Evolutionary conservation across 2,113 vertebrate genomes (phyloP), one percentile per base, ranked within the genome.

Genomic region (Junco hyemalis): DNA sequence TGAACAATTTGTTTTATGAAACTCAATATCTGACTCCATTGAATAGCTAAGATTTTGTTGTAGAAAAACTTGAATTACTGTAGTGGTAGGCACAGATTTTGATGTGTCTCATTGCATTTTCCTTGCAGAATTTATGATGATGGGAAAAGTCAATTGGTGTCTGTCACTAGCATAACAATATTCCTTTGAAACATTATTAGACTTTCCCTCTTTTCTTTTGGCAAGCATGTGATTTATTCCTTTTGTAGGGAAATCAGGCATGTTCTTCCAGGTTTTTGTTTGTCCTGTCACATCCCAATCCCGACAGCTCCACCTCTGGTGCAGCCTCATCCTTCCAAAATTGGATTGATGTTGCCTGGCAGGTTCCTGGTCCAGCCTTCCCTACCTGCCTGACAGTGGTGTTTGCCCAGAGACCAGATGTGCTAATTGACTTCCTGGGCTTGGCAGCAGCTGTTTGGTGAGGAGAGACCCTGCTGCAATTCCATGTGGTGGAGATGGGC

Each of bases 281-380:
- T 42, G 15, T 63, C 13, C 7, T 63, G 8, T 33, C 2, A 0
- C 23, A 57, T 4, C 1, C 35, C 11, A 12, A 10, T 53, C 11
- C 5, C 45, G 23, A 6, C 24, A 48, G 18, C 11, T 63, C 36
- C 7, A 12, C 3, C 20, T 61, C 56, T 1, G 33, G 19, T 7
- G 36, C 19, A 69, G 21, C 22, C 61, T 79, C 18, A 44, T 36
- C 20, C 19, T 10, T 78, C 31, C 5, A 2, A 13, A 93, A 14
- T 14, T 40, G 38, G 12, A 6, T 40, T 40, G 21, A 11, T 31
- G 4, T n/a, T 61, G 24, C 9, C 24, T 1, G 1, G 21, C 4
- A 35, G 15, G 14, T 53, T 12, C 36, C 20, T n/a, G 21, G 8
- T 57, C n/a, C 42, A 66, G 26, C 36, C 31, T 47, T 61, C 26